Percentiles rank a stretch among this genome's conserved stretches.
phyloP scores from a whole-genome alignment of 1,140 invertebrate genomes.

The Ostrea denselamellosa region DNA sequence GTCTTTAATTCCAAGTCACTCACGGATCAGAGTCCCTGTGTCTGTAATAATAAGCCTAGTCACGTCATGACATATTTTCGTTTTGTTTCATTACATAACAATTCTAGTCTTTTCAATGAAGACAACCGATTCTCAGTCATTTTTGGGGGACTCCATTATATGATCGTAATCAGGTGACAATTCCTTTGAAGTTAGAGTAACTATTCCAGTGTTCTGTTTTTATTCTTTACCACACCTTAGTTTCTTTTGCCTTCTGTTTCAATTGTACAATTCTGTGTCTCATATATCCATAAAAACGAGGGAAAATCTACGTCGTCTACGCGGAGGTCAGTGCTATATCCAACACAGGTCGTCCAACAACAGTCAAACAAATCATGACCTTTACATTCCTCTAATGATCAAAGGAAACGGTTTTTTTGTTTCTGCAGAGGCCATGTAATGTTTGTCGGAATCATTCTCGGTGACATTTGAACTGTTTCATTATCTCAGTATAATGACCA shows the following conservation, averaged over 20 bases:
- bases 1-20: neutral
- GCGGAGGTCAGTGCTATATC: neutral
- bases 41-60: neutral
- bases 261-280: neutral
- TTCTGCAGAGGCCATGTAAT: neutral
- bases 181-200: neutral
- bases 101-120: neutral
- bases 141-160: neutral
- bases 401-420: constrained; percentile 2
- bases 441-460: neutral
- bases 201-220: neutral
- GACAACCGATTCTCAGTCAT: neutral
- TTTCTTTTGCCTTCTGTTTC: neutral
- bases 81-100: neutral
- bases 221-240: neutral
- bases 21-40: neutral
- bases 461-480: constrained; percentile 28
- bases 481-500: constrained; percentile 23
- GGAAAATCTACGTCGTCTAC: neutral
- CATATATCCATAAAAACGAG: constrained; percentile 2
- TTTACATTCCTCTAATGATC: neutral
- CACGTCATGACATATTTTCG: neutral
- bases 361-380: constrained; percentile 2
- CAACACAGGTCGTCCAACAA: neutral
- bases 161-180: neutral